Base-by-base conservation (phyloP, 1,140 invertebrate species). In the Adoxophyes honmai region DNA sequence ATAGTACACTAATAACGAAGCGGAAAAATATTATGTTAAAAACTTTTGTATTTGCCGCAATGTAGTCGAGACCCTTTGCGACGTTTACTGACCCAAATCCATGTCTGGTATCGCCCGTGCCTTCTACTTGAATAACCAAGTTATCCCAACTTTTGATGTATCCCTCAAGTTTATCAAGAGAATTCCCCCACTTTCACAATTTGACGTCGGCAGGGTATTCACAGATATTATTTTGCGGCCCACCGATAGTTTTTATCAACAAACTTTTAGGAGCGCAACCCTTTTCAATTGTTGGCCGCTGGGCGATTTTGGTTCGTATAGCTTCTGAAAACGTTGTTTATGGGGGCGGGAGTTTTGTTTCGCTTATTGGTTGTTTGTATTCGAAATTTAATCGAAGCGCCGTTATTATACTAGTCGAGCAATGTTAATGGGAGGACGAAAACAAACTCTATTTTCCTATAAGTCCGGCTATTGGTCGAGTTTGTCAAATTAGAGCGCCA, bases 81-180 rank as follows among this genome's bases (percentile, higher is more conserved):
- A 28, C 21, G 21, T 6, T 28, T 28, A 28, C 18, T 48, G 42
- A 48, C 42, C 42, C 42, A 21, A 28, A 48, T 8, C 16, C 16
- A 4, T 28, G 21, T 18, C 16, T 28, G 18, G n/a, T 48, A 48
- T 48, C 42, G 13, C 9, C 16, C 21, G 21, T 28, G 21, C 21
- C 15, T 48, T 33, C 18, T 28, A 13, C 42, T 16, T 48, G 21
- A 48, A 48, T 48, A 48, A 48, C 5, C 18, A 48, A 48, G 42
- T 48, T 48, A 48, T 33, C 18, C 42, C 42, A 48, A 48, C 42
- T 48, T 48, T 48, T 33, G 21, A 48, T 48, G 42, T 48, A 48
- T 48, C 42, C 18, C 1, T 28, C 42, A 48, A 48, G 10, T 38
- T 38, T 48, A 48, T 21, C 42, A 48, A 10, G 28, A 18, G 28